Percentiles rank a stretch among this genome's conserved stretches.
phyloP scores from a whole-genome alignment of 2,888 invertebrate species.

The Linyphia triangularis region DNA sequence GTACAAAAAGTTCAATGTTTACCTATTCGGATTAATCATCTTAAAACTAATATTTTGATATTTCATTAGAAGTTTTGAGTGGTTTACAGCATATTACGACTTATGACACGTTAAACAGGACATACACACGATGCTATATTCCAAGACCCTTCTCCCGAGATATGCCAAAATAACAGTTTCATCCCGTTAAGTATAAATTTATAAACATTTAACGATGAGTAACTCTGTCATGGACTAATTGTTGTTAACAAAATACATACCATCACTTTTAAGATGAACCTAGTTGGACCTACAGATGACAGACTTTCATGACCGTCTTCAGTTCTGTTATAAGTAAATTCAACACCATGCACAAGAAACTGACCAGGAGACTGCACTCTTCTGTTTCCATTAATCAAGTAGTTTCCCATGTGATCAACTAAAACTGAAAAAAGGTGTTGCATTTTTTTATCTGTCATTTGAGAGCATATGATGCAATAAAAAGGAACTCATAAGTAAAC shows the following conservation, averaged over 20 bases:
- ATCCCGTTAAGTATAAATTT: no score
- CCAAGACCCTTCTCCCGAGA: not conserved
- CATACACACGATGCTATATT: no score
- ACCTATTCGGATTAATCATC: no score
- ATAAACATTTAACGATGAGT: not conserved
- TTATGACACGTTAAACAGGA: no score
- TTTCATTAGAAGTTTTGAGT: no score
- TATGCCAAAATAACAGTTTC: not conserved
- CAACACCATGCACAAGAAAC: constrained; percentile 79
- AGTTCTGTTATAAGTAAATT: constrained; percentile 79
- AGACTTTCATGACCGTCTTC: constrained; percentile 79
- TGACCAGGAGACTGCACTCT: constrained; percentile 76
- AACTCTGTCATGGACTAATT: not conserved
- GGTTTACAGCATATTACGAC: no score
- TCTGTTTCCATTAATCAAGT: constrained; percentile 64
- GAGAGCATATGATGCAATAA: not conserved
- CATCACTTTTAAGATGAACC: constrained; percentile 79
- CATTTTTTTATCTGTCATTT: no score
- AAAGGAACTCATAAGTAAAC: not conserved
- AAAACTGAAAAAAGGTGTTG: no score
- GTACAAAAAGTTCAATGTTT: no score
- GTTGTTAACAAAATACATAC: constrained; percentile 77
- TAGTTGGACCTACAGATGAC: constrained; percentile 79
- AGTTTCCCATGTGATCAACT: constrained; percentile 35
- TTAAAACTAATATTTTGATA: no score